These are phyloP conservation scores for Phoebastria nigripes DNA, from an alignment of 2,797 vertebrate species.

Conservation along the genomic window DNA sequence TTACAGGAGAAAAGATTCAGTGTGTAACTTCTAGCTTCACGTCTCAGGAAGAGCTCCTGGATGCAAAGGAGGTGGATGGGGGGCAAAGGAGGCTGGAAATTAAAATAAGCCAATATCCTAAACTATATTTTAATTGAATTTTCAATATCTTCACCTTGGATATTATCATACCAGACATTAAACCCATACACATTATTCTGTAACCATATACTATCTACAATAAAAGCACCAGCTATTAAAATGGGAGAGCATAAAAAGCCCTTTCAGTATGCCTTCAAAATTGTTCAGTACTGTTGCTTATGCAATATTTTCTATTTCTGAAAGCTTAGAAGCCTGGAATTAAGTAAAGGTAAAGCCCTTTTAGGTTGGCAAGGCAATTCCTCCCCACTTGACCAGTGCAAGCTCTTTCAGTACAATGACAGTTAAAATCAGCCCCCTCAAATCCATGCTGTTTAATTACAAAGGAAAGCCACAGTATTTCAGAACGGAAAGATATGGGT, in stretches of 20 bases:
- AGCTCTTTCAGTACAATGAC: background rate
- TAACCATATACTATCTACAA: constrained; percentile 20
- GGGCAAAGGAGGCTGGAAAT: constrained; percentile 22
- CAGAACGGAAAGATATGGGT: background rate
- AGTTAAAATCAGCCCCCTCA: constrained; percentile 16
- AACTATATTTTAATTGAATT: constrained; percentile 65
- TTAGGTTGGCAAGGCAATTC: background rate
- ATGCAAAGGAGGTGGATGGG: background rate
- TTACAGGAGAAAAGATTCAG: background rate
- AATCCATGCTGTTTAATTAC: constrained; percentile 42
- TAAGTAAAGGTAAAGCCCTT: constrained; percentile 19
- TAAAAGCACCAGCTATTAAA: constrained; percentile 53
- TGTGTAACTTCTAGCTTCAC: background rate
- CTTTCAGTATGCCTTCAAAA: constrained; percentile 26
- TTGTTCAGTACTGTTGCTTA: constrained; percentile 31
- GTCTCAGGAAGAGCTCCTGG: background rate
- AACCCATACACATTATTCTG: constrained; percentile 53
- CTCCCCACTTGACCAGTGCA: constrained; percentile 31
- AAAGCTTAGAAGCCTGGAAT: constrained; percentile 43
- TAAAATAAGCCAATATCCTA: constrained; percentile 51
- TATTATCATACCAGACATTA: constrained; percentile 57
- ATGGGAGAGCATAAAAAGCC: constrained; percentile 46
- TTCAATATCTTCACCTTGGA: constrained; percentile 59
- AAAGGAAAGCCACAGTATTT: constrained; percentile 25
- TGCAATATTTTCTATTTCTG: constrained; percentile 51